Evolutionary conservation across 2,113 vertebrate genomes (phyloP), one percentile per base, ranked within the genome.

Genomic region (Eonycteris spelaea): DNA sequence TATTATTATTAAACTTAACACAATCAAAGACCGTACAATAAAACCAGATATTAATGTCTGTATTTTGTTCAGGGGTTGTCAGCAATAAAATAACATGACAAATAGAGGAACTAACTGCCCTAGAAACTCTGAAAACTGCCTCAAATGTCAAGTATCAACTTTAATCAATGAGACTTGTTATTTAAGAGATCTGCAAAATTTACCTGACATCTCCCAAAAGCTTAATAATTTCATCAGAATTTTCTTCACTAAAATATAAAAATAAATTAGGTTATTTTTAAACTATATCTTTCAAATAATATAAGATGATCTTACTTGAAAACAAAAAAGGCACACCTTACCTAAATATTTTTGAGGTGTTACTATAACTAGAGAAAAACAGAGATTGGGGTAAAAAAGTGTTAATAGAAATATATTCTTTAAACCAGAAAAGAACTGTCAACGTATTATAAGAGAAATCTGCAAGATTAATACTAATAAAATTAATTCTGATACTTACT

Each of bases 311-410:
- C 45, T 77, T 78, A 79, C 3, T 96, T 95, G 78, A 92, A 61
- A 80, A 94, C 78, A 53, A 0, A 14, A 90, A 30, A 68, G 77
- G 40, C 22, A 7, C 53, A 96, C 65, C 98, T 97, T 98, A 99
- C 99, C 99, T 99, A 98, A 99, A 99, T 97, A 99, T 99, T 98
- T 99, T 99, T 92, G 99, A 99, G 89, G 99, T 99, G 40, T 99
- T 99, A 98, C 99, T 99, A 90, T 99, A 99, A 98, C 99, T 99
- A 96, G 94, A 94, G 51, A 90, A 87, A 89, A 90, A 93, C 13
- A 96, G 55, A 97, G 40, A 94, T 38, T 91, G 95, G 93, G 7
- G 88, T 97, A 95, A 96, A n/a, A n/a, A 79, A 77, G 6, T 91
- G 3, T 90, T 40, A 96, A 3, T 51, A 96, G 59, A 48, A 94